Evolutionary conservation across 2,113 vertebrate species (phyloP), one percentile per base, ranked within the genome.

Genomic region (Bufo bufo): DNA sequence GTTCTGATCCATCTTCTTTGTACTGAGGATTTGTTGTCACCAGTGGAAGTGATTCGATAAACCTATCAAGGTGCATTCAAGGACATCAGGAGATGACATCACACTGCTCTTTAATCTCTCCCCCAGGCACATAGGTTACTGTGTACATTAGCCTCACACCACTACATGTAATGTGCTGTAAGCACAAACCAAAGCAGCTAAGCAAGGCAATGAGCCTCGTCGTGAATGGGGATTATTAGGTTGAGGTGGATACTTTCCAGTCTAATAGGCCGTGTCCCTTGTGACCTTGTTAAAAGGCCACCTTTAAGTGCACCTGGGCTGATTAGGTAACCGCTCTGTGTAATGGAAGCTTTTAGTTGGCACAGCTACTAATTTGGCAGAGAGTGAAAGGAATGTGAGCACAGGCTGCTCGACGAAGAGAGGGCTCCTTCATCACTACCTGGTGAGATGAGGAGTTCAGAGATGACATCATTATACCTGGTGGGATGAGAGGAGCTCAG

Each of bases 261-360:
- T 33, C 7, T 66, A 54, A 69, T 52, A 66, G 13, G 20, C 49
- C n/a, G 45, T n/a, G 49, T 85, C 83, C 52, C 83, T 19, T 23
- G 83, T 74, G 69, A 85, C 83, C 83, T 74, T 69, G 71, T 56
- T 52, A 45, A 85, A 54, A 84, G 69, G 45, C 23, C n/a, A 78
- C 77, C 56, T 49, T 77, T 78, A 78, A 23, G 49, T 54, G 19
- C 82, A 84, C 82, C 83, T 85, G 66, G 69, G 33, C 63, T 84
- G 63, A 33, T 84, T 78, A 78, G 77, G 20, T 78, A 78, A 78
- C 54, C 20, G n/a, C 7, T 19, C 0, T 23, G 19, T 78, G 20
- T 19, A 56, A 56, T 54, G 77, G 49, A 78, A 78, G 52, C 77
- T 71, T 43, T 71, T 43, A 43, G 66, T 43, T 78, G 50, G 50